These are phyloP conservation scores for Apodemia duryi DNA, from an alignment of 2,888 invertebrate species.

Conservation along the genomic window DNA sequence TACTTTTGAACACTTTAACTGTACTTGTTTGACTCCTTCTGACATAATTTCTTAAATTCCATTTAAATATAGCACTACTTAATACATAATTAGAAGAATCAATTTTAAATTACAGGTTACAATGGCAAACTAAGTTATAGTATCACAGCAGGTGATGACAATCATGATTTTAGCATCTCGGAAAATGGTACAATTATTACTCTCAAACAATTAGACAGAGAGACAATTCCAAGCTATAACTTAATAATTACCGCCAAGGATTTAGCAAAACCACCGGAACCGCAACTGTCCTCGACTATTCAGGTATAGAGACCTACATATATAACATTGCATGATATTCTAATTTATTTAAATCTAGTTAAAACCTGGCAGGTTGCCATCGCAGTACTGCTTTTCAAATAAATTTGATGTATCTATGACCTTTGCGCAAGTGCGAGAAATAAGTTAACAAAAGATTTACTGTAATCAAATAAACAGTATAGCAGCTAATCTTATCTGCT, in stretches of 20 bases:
- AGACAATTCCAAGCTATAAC: slow-evolving; percentile 88
- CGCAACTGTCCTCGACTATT: slow-evolving; percentile 89
- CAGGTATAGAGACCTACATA: slow-evolving; percentile 78
- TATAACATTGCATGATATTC: not conserved
- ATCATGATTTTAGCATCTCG: slow-evolving; percentile 87
- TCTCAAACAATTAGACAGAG: slow-evolving; percentile 87
- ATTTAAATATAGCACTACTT: too few species aligned
- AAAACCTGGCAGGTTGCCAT: too few species aligned
- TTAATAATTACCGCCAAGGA: slow-evolving; percentile 92
- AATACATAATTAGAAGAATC: not conserved
- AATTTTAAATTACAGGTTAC: slow-evolving; percentile 79
- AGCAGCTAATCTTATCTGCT: too few species aligned
- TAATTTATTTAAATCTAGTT: not conserved
- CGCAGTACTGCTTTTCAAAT: too few species aligned
- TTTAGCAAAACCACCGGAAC: slow-evolving; percentile 85
- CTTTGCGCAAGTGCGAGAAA: too few species aligned
- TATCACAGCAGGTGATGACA: slow-evolving; percentile 90
- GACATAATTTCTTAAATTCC: too few species aligned
- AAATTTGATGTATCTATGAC: not conserved
- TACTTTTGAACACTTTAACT: too few species aligned
- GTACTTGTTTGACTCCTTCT: too few species aligned
- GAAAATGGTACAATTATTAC: slow-evolving; percentile 92
- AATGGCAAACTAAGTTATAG: slow-evolving; percentile 91
- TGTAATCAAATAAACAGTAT: too few species aligned
- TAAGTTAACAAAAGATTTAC: too few species aligned